Evolutionary conservation across 2,113 vertebrate genomes (phyloP).

Genomic region (Malurus melanocephalus): DNA sequence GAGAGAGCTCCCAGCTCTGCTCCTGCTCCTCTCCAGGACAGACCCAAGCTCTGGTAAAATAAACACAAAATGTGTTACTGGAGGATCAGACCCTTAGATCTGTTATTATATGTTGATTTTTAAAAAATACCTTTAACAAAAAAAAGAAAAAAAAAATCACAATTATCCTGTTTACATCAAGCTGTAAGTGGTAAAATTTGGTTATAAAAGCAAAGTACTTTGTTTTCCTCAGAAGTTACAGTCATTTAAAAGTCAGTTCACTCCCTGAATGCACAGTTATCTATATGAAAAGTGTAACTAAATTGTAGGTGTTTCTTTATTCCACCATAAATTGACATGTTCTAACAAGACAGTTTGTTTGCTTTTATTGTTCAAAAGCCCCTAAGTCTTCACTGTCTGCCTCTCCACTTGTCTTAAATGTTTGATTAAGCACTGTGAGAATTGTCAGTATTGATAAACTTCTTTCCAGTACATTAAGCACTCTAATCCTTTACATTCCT

Average conservation of each 20-base stretch:
- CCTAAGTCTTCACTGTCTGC: constrained; percentile 53
- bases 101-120: background rate
- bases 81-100: background rate
- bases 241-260: background rate
- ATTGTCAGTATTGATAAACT: constrained; percentile 76
- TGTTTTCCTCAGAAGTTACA: background rate
- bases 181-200: background rate
- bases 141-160: background rate
- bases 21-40: background rate
- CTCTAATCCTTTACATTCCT: constrained; percentile 73
- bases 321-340: constrained; percentile 67
- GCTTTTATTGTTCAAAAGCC: constrained; percentile 61
- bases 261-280: background rate
- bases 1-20: background rate
- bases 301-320: constrained; percentile 31
- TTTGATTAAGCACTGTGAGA: constrained; percentile 77
- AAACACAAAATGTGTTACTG: background rate
- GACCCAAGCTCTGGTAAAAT: background rate
- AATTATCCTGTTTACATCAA: background rate
- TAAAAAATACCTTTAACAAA: background rate
- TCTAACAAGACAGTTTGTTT: constrained; percentile 70
- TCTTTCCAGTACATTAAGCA: constrained; percentile 71
- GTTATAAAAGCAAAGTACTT: background rate
- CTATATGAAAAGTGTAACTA: constrained; percentile 40
- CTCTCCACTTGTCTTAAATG: constrained; percentile 68